Base-by-base conservation (phyloP, 2,797 vertebrate species). In the Steatocranus sp. region DNA sequence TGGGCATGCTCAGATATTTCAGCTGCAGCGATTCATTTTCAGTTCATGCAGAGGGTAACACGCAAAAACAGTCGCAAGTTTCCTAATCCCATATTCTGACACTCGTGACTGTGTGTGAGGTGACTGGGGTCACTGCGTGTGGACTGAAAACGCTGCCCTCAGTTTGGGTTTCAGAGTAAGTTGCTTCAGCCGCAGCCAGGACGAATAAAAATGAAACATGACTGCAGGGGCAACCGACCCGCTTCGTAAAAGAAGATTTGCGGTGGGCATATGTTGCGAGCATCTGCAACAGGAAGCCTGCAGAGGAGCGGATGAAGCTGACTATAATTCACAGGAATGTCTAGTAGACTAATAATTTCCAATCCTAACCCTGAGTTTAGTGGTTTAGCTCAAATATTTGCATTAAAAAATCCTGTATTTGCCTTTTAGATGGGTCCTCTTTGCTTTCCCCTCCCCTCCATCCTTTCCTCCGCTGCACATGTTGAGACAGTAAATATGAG, bases 171-270 rank as follows among this genome's bases (percentile, higher is more conserved):
- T 77, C 23, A 63, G 46, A 75, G 36, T 41, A 74, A 51, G 43
- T 80, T 20, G 30, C 76, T 63, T 79, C 10, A 38, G 63, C 66
- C 25, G n/a, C 7, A 48, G 30, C 5, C 17, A 82, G 54, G 30
- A 27, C 1, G 17, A 85, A 83, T 92, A 85, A 83, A 83, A 82
- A 83, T 41, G 91, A 96, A 92, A 88, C 86, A 92, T 66, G 78
- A 61, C 76, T 54, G 82, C 15, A 30, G 74, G 38, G 73, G 77
- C 76, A 81, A 90, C 58, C 56, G 46, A 61, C 15, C 53, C 1
- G 36, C 12, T 84, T 79, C 30, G 7, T 82, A 82, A 83, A 82
- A 86, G 27, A 74, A 75, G 75, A 83, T 85, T 82, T 82, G 82
- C 66, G n/a, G 63, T 75, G 2, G 34, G 73, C 36, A 48, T 58